Evolutionary conservation across 2,797 vertebrate genomes (phyloP).

Genomic region (Zenarchopterus dispar): DNA sequence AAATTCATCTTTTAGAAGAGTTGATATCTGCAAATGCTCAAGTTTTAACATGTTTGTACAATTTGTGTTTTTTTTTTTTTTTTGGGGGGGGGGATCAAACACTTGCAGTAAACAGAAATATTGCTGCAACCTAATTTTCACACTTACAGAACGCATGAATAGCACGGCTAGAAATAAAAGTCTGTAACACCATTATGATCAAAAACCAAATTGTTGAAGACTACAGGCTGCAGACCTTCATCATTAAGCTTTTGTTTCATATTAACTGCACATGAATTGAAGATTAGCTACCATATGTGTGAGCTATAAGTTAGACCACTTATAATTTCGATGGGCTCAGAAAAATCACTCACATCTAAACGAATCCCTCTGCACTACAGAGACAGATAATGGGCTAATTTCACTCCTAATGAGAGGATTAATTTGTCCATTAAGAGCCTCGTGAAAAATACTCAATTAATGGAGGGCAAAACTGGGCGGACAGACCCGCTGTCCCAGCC

Average conservation of each 20-base stretch:
- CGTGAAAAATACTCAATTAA: conserved; percentile 49
- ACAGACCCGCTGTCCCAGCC: conserved; percentile 13
- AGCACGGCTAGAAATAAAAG: conserved; percentile 29
- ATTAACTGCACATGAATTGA: conserved; percentile 47
- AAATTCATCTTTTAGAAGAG: conserved; percentile 28
- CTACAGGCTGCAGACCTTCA: conserved; percentile 20
- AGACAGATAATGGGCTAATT: conserved; percentile 73
- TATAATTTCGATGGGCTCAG: conserved; percentile 12
- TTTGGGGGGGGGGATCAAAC: neutral
- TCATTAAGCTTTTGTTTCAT: conserved; percentile 36
- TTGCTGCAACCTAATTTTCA: conserved; percentile 22
- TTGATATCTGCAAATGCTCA: conserved; percentile 37
- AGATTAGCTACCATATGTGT: conserved; percentile 25
- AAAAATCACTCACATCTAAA: conserved; percentile 9
- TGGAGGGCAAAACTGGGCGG: conserved; percentile 42
- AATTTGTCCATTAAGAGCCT: conserved; percentile 65
- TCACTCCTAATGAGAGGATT: conserved; percentile 76
- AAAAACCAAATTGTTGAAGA: conserved; percentile 31
- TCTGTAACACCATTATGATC: conserved; percentile 25
- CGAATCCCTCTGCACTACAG: conserved; percentile 42
- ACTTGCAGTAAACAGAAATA: conserved; percentile 23
- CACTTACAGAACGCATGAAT: conserved; percentile 16
- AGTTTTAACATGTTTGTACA: neutral
- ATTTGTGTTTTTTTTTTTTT: no score
- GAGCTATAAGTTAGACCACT: conserved; percentile 41